Base-by-base conservation (phyloP, 1,140 invertebrate genomes). In the Sminthurinus signatus region DNA sequence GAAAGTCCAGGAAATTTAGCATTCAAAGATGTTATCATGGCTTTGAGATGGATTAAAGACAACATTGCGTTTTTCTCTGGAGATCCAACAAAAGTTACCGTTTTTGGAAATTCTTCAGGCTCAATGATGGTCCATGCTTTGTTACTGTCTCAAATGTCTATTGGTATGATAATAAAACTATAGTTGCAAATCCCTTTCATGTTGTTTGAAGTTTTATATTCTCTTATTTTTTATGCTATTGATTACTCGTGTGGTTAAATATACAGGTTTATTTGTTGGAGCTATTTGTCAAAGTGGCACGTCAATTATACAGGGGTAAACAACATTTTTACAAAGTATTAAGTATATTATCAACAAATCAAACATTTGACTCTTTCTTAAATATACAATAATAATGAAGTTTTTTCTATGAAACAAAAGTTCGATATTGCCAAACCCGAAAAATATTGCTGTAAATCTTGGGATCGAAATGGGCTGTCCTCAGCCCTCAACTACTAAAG, bases 1-100 rank as follows among this genome's bases (percentile, higher is more conserved):
- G 31, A 12, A 27, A 14, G 1, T 19, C 52, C 60, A 10, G 68
- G 68, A 15, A 70, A 70, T 36, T 39, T 23, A 4, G 68, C 65
- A 1, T 29, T 67, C 12, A 60, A 62, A 23, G 67, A 68, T 44
- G 39, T 61, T 28, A 32, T 44, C 23, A 23, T 50, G 29, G 57
- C 57, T 10, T 51, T 68, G 10, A n/a, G 31, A 48, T 68, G 62
- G 62, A 55, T 65, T 2, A 43, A 57, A 19, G 36, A 62, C 39
- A 64, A 68, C 29, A 62, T 68, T 54, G 31, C 15, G 4, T n/a
- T 2, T 4, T 66, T 54, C 28, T 43, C 43, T 15, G 63, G 63
- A 10, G 63, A 65, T 39, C 55, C 55, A 8, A 39, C 19, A 2
- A 50, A 31, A 50, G 39, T 65, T 27, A 39, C 32, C 14, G n/a